phyloP scores from a whole-genome alignment of 2,888 invertebrate genomes.

The Ophion ventricosus region DNA sequence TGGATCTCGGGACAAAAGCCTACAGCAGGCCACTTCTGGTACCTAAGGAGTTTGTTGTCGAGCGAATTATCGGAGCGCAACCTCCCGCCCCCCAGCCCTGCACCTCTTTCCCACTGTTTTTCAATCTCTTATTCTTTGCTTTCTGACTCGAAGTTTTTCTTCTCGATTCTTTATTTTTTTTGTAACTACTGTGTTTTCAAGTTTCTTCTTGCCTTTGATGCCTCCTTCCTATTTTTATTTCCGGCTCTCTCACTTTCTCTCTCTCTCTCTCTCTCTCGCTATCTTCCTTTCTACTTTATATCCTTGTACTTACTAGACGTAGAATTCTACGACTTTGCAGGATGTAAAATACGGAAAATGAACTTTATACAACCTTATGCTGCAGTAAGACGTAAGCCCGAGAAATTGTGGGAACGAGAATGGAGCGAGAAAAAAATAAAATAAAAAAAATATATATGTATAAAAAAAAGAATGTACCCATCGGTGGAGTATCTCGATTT shows the following conservation, averaged over 20 bases:
- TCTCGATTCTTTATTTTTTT: slow-evolving; percentile 8
- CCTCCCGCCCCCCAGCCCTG: neutral
- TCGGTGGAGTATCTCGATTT: slow-evolving; percentile 50
- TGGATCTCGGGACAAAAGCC: slow-evolving; percentile 39
- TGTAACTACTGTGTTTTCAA: neutral
- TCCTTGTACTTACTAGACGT: neutral
- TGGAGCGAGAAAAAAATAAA: neutral
- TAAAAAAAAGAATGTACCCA: neutral
- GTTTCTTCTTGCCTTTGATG: neutral
- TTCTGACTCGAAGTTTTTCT: slow-evolving; percentile 19
- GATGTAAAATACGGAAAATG: neutral
- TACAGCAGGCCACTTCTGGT: slow-evolving; percentile 38
- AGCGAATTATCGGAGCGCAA: slow-evolving; percentile 54
- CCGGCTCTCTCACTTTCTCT: neutral
- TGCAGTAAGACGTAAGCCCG: neutral
- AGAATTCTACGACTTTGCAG: neutral
- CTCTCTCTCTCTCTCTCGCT: neutral
- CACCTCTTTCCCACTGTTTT: slow-evolving; percentile 8
- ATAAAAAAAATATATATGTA: neutral
- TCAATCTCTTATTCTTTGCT: slow-evolving; percentile 5
- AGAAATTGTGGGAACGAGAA: slow-evolving; percentile 17
- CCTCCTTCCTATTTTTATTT: neutral
- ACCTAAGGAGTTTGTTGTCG: slow-evolving; percentile 57
- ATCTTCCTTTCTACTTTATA: neutral
- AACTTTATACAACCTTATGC: neutral